Evolutionary conservation across 2,113 vertebrate genomes (phyloP).

Genomic region (Platycercus adscitus): DNA sequence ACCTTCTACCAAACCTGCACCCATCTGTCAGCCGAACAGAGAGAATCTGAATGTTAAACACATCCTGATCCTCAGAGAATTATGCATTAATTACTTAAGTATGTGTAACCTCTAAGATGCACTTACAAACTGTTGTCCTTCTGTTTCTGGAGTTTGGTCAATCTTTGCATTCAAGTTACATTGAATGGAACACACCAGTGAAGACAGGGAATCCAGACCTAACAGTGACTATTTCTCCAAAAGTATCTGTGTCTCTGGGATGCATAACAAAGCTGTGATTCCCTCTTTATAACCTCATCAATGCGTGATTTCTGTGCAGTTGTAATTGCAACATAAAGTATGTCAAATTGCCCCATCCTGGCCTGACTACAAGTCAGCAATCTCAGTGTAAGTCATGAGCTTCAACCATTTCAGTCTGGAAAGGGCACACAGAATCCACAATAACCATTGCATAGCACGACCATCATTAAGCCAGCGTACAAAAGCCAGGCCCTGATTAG

Average conservation of each 20-base stretch:
- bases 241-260: not conserved
- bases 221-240: not conserved
- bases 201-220: not conserved
- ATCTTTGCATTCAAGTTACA: not conserved
- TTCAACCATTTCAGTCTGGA: not conserved
- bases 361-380: not conserved
- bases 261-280: not conserved
- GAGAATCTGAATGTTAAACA: not conserved
- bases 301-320: not conserved
- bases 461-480: not conserved
- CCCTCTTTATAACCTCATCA: not conserved
- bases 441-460: not conserved
- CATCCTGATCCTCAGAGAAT: not conserved
- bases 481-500: not conserved
- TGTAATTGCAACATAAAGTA: not conserved
- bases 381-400: not conserved
- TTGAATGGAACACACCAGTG: not conserved
- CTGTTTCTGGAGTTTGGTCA: not conserved
- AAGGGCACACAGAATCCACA: not conserved
- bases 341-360: not conserved
- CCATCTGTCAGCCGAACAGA: not conserved
- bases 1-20: not conserved
- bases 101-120: not conserved
- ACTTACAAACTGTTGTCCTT: not conserved
- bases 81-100: not conserved